These are phyloP conservation scores for Pangasianodon hypophthalmus DNA, from an alignment of 2,113 vertebrate genomes.

Conservation along the genomic window DNA sequence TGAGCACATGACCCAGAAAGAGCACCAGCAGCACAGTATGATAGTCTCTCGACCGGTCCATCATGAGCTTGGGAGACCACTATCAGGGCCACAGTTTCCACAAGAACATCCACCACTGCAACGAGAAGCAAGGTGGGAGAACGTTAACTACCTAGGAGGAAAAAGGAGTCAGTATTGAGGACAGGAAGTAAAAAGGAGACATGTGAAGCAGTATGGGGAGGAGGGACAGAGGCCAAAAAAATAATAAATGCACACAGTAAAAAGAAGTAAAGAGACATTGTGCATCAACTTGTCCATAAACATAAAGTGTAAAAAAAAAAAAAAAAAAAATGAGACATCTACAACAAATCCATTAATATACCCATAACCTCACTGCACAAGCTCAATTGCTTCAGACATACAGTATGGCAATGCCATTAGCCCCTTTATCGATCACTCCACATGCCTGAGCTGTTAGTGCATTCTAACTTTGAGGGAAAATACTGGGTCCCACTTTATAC, in stretches of 20 bases:
- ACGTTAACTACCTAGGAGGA: neutral
- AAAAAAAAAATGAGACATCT: neutral
- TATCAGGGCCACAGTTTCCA: constrained; percentile 56
- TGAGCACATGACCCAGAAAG: constrained; percentile 79
- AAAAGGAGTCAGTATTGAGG: neutral
- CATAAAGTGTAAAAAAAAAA: neutral
- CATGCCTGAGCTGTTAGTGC: neutral
- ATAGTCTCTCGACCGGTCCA: constrained; percentile 75
- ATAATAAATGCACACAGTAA: neutral
- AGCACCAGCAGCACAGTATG: constrained; percentile 75
- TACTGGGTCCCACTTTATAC: neutral
- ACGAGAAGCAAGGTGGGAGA: neutral
- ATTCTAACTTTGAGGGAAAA: neutral
- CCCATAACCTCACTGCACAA: neutral
- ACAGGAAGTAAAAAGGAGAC: neutral
- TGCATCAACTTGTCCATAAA: neutral
- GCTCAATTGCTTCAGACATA: neutral
- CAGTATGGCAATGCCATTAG: neutral
- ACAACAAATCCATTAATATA: neutral
- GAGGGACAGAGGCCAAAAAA: neutral
- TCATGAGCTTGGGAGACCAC: constrained; percentile 69
- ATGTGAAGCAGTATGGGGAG: neutral
- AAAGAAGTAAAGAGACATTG: neutral
- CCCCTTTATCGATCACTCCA: neutral
- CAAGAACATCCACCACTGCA: constrained; percentile 61